phyloP scores from a whole-genome alignment of 2,797 vertebrate genomes.

The Dipus sagitta region DNA sequence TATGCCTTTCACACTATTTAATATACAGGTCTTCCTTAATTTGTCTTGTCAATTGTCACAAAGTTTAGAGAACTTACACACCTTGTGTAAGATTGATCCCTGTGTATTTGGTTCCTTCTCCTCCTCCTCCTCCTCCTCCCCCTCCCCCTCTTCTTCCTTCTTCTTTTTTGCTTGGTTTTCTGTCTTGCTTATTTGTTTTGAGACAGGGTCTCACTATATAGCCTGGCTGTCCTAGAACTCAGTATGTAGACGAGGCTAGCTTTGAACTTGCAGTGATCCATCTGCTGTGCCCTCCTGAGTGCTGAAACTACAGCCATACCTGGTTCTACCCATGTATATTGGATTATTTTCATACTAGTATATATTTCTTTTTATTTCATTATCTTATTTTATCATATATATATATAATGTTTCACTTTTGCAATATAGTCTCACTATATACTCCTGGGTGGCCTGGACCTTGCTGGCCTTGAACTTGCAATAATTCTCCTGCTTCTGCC shows the following conservation, averaged over 20 bases:
- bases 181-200: no score
- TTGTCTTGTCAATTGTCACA: conserved; percentile 38
- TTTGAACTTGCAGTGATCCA: no score
- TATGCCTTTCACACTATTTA: conserved; percentile 2
- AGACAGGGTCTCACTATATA: no score
- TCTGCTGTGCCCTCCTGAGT: no score
- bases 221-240: no score
- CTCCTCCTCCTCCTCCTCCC: no score
- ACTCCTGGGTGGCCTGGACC: not conserved
- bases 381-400: not conserved
- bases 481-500: not conserved
- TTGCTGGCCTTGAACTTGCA: not conserved
- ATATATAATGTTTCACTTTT: not conserved
- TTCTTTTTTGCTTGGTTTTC: no score
- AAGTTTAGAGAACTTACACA: not conserved
- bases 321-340: not conserved
- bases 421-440: no score
- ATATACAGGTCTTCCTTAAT: conserved; percentile 21
- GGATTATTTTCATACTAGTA: conserved; percentile 46
- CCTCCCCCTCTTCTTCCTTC: no score
- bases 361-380: conserved; percentile 41
- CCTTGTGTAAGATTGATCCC: conserved; percentile 48
- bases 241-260: no score
- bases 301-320: no score
- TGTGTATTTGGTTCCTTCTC: not conserved